phyloP scores from a whole-genome alignment of 2,113 vertebrate genomes.

The Neolamprologus ventralis region DNA sequence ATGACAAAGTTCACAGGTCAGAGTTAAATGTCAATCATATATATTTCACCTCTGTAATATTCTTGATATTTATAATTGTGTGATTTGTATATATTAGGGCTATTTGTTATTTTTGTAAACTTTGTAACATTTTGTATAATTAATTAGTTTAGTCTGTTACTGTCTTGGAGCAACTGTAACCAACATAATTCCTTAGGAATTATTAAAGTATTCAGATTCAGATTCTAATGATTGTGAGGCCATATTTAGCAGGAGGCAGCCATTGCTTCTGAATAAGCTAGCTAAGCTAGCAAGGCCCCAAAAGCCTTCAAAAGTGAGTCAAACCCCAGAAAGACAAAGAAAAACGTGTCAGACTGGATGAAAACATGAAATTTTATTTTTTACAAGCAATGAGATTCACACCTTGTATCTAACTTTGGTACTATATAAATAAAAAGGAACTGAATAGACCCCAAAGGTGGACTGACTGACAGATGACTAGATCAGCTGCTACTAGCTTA shows the following conservation, averaged over 20 bases:
- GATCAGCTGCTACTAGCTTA: neutral
- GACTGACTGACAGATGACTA: neutral
- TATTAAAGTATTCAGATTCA: neutral
- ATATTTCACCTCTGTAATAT: no score
- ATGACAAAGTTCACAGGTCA: no score
- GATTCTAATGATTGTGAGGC: neutral
- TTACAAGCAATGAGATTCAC: neutral
- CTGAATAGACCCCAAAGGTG: neutral
- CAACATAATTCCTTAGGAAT: rapidly evolving
- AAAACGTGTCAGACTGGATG: neutral
- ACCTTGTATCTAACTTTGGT: neutral
- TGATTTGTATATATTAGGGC: neutral
- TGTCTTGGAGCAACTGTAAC: neutral
- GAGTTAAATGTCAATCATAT: no score
- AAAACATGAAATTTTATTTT: neutral
- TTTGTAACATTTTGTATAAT: neutral
- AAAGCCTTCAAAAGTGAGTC: neutral
- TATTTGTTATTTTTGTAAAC: neutral
- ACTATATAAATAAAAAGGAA: neutral
- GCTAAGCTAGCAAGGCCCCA: neutral
- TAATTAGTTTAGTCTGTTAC: neutral
- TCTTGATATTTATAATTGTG: no score
- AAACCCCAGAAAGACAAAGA: neutral
- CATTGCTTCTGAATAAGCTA: neutral
- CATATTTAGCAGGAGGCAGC: neutral